Base-by-base conservation (phyloP, 2,888 invertebrate species). In the Brachypalpus laphriformis region DNA sequence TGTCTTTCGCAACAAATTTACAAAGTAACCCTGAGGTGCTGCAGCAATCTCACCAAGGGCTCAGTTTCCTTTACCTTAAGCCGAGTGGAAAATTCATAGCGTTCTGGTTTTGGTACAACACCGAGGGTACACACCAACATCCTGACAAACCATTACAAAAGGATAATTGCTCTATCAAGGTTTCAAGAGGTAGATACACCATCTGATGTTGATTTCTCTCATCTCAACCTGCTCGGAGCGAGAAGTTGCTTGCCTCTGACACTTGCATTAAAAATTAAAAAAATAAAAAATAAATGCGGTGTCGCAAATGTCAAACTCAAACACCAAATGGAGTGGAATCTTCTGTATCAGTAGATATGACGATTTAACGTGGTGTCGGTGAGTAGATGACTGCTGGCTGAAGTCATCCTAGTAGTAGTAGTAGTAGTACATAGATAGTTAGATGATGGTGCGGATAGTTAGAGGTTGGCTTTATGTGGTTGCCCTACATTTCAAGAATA, bases 241-340 rank as follows among this genome's bases (percentile, higher is more conserved):
- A 63, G 45, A 11, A 22, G 11, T 18, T 61, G 22, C 49, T n/a
- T 51, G 22, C 49, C 11, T 51, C 18, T 25, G 71, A 34, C 40
- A 40, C 20, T 63, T 63, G 65, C 42, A 80, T 80, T 80, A 80
- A 74, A 80, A 81, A 85, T 71, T 71, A 22, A 63, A 14, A 65
- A 25, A 61, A 42, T 7, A 49, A 18, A 59, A 65, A 56, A 56
- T 42, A 57, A 51, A 66, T 81, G 65, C 65, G 70, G 51, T 81
- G 65, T 75, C 45, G 54, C 81, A 85, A 85, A 85, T 85, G 81
- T 85, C 81, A 81, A 81, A 85, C 85, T 85, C 75, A 76, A 85
- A 81, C 75, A 85, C 71, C 70, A 85, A 85, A 81, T 85, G 81
- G 75, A 85, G 85, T 85, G 81, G 81, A 85, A 85, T 76, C 81